Percentiles rank a stretch among this genome's conserved stretches.
Evolutionary conservation across 2,797 vertebrate species (phyloP).

Genomic region (Anguilla pacifica): DNA sequence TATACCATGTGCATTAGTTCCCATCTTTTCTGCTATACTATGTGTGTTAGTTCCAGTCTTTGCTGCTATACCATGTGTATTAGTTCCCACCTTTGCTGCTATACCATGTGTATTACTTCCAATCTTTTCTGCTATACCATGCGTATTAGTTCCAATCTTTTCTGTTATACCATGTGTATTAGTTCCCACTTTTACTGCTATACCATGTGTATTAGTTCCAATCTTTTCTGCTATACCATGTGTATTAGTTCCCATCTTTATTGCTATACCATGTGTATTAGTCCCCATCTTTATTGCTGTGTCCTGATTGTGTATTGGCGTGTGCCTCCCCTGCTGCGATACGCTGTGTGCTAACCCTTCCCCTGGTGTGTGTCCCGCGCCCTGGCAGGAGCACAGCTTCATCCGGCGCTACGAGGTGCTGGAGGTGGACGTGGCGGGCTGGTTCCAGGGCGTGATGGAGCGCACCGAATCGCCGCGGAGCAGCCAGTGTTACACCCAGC

Average conservation of each 20-base stretch:
- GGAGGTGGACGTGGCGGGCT: constrained; percentile 92
- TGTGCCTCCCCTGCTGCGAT: too few relatives aligned
- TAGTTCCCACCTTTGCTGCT: neutral
- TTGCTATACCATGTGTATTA: neutral
- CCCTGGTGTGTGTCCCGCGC: neutral
- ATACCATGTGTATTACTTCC: neutral
- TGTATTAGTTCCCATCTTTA: neutral
- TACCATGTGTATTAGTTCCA: neutral
- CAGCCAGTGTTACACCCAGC: constrained; percentile 88
- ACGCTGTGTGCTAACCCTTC: neutral
- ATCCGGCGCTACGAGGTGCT: constrained; percentile 88
- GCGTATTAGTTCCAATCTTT: too few relatives aligned
- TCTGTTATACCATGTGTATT: too few relatives aligned
- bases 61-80: neutral
- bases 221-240: neutral
- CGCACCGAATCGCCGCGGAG: constrained; percentile 92
- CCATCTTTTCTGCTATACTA: neutral
- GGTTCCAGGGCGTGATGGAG: constrained; percentile 96
- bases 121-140: neutral
- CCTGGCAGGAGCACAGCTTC: constrained; percentile 85
- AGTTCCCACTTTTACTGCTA: neutral
- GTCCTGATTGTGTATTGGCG: too few relatives aligned
- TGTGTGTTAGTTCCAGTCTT: neutral
- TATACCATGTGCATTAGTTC: neutral
- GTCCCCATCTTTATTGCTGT: neutral